A percentile compares a stretch with the other conserved stretches of the same genome.
Conservation (phyloP, 2,888 invertebrate species). For the Caenorhabditis macrosperma region DNA sequence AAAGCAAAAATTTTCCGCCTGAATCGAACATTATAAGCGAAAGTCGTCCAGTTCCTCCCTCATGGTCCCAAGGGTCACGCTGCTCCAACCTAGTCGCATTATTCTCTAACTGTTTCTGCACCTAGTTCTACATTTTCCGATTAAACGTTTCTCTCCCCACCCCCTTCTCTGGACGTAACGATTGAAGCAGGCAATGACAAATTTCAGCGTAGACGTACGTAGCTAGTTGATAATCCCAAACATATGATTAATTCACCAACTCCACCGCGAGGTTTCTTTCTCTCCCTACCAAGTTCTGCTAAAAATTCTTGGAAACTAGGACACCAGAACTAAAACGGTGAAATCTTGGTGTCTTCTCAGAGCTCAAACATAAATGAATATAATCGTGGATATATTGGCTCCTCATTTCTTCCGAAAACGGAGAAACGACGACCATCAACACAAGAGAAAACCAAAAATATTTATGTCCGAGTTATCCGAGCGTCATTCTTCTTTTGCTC, state of each 20-base stretch:
- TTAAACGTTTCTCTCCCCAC: not conserved
- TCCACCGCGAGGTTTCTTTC: conserved; percentile 4
- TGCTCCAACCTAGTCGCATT: conserved; percentile 23
- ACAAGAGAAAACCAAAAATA: conserved; percentile 26
- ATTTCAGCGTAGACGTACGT: not conserved
- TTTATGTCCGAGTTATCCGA: conserved; percentile 37
- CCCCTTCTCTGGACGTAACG: conserved; percentile 10
- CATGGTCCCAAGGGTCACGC: conserved; percentile 25
- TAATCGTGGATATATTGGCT: conserved; percentile 20
- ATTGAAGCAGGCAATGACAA: conserved; percentile 21
- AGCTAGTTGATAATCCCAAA: conserved; percentile 42
- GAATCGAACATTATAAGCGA: conserved; percentile 46
- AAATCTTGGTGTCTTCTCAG: not conserved
- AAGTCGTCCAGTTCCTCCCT: conserved; percentile 23
- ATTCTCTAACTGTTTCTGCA: conserved; percentile 30
- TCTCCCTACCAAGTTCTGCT: too few relatives aligned
- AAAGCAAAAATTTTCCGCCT: conserved; percentile 35
- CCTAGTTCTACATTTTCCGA: conserved; percentile 2
- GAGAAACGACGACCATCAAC: not conserved
- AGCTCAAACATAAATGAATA: conserved; percentile 33
- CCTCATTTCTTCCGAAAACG: not conserved
- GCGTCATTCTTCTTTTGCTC: conserved; percentile 41
- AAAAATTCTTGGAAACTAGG: conserved; percentile 1
- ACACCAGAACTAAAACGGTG: too few relatives aligned
- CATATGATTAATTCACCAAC: conserved; percentile 47